Percentiles rank a stretch among this genome's conserved stretches.
Evolutionary conservation across 2,113 vertebrate species (phyloP).

Genomic region (Struthidea cinerea): DNA sequence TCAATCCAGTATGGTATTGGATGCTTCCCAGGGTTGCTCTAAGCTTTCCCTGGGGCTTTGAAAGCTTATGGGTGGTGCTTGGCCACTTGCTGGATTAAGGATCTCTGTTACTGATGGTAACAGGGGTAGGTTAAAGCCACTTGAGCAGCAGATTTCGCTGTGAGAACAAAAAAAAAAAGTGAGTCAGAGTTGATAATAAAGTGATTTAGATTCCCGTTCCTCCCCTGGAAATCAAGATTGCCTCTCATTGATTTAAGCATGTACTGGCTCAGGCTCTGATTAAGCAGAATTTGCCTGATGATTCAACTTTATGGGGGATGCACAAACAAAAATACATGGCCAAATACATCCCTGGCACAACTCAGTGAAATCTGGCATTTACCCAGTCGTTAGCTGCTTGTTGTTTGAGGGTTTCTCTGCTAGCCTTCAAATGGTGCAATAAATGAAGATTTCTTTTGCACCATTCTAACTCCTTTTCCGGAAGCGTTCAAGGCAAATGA

Average conservation of each 20-base stretch:
- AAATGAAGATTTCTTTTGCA: neutral
- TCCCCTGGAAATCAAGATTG: neutral
- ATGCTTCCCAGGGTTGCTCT: neutral
- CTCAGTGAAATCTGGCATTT: neutral
- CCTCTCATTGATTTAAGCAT: neutral
- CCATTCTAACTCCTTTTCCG: neutral
- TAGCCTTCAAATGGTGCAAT: neutral
- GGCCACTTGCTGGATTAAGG: neutral
- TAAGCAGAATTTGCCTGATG: neutral
- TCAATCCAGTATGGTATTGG: neutral
- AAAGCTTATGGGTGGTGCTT: neutral
- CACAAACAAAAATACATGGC: neutral
- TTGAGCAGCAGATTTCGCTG: neutral
- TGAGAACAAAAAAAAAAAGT: neutral
- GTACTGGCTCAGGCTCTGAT: neutral
- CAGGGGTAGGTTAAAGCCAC: neutral
- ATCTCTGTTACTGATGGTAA: neutral
- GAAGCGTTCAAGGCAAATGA: neutral
- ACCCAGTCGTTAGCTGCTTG: neutral
- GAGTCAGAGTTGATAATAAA: neutral
- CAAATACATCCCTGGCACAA: neutral
- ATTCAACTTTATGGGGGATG: constrained; percentile 34
- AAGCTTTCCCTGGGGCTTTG: neutral
- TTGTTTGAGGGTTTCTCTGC: neutral
- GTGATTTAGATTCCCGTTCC: neutral